Conservation (phyloP, 2,113 vertebrate species). For the Orientallactaga bullata region DNA sequence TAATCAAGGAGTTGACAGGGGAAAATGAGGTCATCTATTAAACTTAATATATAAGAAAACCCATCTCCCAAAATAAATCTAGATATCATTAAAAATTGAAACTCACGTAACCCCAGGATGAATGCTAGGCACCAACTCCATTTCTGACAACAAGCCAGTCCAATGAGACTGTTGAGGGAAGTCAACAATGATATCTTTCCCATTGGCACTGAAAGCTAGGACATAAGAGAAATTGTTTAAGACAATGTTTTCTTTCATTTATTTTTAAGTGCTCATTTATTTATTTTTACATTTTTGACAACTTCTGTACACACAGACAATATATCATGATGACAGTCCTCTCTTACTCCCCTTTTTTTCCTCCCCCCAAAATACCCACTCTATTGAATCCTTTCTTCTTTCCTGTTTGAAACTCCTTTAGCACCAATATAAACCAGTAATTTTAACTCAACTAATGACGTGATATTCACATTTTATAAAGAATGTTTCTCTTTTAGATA, state of each 20-base stretch:
- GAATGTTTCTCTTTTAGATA: not conserved
- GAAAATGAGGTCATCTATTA: not conserved
- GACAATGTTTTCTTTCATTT: too few species aligned
- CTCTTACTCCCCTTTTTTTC: too few species aligned
- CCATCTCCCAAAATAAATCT: not conserved
- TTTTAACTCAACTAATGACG: not conserved
- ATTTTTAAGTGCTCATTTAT: too few species aligned
- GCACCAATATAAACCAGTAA: not conserved
- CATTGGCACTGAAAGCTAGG: slow-evolving; percentile 98
- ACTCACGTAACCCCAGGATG: slow-evolving; percentile 97
- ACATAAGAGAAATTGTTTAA: slow-evolving; percentile 17
- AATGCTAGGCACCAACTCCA: slow-evolving; percentile 97
- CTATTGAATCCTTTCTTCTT: too few species aligned
- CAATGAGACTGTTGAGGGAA: slow-evolving; percentile 99
- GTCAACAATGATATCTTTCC: slow-evolving; percentile 98
- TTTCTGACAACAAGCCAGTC: slow-evolving; percentile 98
- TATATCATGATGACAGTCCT: too few species aligned
- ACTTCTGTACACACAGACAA: too few species aligned
- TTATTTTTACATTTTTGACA: too few species aligned
- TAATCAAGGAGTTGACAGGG: not conserved
- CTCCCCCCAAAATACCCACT: too few species aligned
- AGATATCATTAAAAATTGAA: not conserved
- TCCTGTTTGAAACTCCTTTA: not conserved
- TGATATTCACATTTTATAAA: not conserved
- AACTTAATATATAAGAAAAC: slow-evolving; percentile 15